Percentiles rank a stretch among this genome's conserved stretches.
Conservation (phyloP, 2,113 vertebrate genomes). For the Felis chaus region DNA sequence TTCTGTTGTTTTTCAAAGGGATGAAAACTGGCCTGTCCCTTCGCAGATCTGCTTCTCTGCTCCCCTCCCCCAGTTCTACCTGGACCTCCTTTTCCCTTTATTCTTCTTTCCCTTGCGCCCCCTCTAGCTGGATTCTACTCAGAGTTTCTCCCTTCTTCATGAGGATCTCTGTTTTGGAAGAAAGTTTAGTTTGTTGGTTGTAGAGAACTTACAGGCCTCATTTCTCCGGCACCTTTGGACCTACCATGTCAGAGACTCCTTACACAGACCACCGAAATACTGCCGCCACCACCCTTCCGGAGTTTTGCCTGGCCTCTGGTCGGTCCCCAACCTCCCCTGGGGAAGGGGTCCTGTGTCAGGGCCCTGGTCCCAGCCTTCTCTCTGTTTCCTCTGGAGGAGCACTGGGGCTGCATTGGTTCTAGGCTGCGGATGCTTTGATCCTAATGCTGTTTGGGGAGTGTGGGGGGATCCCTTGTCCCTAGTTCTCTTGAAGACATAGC, state of each 20-base stretch:
- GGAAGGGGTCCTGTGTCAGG: neutral
- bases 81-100: neutral
- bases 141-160: neutral
- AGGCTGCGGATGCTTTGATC: neutral
- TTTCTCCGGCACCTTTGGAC: neutral
- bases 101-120: too few relatives aligned
- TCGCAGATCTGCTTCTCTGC: neutral
- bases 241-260: fast-evolving
- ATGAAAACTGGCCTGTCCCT: neutral
- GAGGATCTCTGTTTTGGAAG: neutral
- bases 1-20: neutral
- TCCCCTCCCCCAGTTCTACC: too few relatives aligned
- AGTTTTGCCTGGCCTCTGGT: neutral
- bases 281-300: too few relatives aligned
- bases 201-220: neutral
- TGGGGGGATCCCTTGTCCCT: fast-evolving
- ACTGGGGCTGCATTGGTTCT: fast-evolving
- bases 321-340: neutral
- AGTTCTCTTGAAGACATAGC: neutral
- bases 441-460: fast-evolving
- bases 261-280: neutral
- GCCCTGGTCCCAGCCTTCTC: neutral
- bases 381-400: neutral
- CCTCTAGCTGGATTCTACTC: neutral
- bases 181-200: neutral